Evolutionary conservation across 1,140 invertebrate species (phyloP), one percentile per base, ranked within the genome.

Genomic region (Camponotus floridanus): DNA sequence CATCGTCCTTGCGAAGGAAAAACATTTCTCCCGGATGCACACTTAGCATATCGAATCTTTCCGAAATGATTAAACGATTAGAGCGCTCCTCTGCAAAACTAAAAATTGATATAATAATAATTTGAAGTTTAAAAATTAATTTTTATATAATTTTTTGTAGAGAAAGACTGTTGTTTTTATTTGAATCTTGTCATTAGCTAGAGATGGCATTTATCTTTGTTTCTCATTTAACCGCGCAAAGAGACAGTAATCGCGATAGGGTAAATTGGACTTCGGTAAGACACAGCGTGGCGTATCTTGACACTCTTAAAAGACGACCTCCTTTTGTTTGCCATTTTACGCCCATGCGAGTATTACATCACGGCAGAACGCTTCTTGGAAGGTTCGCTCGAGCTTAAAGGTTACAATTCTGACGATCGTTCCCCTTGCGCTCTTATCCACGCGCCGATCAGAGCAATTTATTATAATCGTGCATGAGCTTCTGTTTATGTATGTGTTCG

Each of bases 381-480:
- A 87, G 88, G 61, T 57, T 67, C 71, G 55, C 48, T 55, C 87
- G 70, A 67, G 70, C 86, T 80, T 65, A 85, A 89, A 89, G 88
- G 78, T 87, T 85, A 89, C 88, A 80, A 83, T 90, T 90, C 88
- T 85, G 86, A 81, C 88, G 88, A 90, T 80, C 79, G 78, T 83
- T 80, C 61, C 73, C 78, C 57, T 73, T 57, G 31, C 45, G 55
- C 33, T 55, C 70, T 89, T 90, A 89, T 90, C 89, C 57, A 39
- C 51, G 59, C 83, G 62, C 59, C 86, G 78, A 90, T 90, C 89
- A 7, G 65, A 83, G 83, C 89, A 90, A 90, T 90, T 91, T 91
- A 91, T 91, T 91, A 90, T 91, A 91, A 91, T 91, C 86, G 78
- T 84, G 86, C 89, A 86, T 57, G 88, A 90, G 76, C 88, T 88